A percentile compares a stretch with the other conserved stretches of the same genome.
Conservation (phyloP, 2,113 vertebrate species). For the Poeciliopsis occidentalis region DNA sequence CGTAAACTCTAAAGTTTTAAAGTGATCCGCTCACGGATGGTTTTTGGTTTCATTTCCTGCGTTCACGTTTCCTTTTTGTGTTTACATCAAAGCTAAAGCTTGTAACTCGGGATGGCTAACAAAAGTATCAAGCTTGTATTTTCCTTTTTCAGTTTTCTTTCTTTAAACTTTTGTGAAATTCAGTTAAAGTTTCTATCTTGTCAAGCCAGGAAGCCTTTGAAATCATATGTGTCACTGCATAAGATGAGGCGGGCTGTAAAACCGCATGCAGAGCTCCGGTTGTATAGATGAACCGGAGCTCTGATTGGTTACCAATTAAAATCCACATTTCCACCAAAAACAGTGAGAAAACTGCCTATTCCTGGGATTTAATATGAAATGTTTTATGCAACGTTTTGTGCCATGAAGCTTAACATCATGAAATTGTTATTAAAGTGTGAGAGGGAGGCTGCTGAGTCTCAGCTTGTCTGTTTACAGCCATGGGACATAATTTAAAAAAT, state of each 20-base stretch:
- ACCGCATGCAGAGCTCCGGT: constrained; percentile 12
- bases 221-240: constrained; percentile 5
- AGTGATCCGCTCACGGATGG: neutral
- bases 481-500: constrained; percentile 9
- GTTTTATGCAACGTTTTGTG: constrained; percentile 47
- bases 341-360: neutral
- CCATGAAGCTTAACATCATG: constrained; percentile 1
- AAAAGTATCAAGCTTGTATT: neutral
- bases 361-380: constrained; percentile 2
- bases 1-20: constrained; percentile 17
- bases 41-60: neutral
- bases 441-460: constrained; percentile 3
- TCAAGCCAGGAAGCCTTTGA: constrained; percentile 14
- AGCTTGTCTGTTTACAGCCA: constrained; percentile 14
- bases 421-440: neutral
- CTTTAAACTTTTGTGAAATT: neutral
- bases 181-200: neutral
- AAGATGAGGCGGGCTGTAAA: constrained; percentile 32
- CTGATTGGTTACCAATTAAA: constrained; percentile 7
- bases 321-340: constrained; percentile 20
- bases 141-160: neutral
- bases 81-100: neutral
- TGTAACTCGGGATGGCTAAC: neutral
- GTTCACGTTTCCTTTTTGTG: neutral
- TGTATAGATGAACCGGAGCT: constrained; percentile 36